Evolutionary conservation across 2,797 vertebrate genomes (phyloP).

Genomic region (Hozukius guyotensis): DNA sequence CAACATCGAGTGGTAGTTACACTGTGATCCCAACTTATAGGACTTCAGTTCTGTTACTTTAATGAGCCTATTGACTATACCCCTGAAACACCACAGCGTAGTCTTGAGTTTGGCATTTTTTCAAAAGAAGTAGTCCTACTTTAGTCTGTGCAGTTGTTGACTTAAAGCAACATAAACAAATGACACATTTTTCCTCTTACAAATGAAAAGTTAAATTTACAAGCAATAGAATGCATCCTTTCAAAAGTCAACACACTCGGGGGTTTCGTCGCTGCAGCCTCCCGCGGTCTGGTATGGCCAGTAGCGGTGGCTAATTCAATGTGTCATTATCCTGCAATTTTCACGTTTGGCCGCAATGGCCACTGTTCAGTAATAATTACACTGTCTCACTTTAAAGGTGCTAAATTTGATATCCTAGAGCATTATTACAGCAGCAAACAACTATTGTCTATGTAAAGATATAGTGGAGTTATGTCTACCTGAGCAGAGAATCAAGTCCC

Average conservation of each 20-base stretch:
- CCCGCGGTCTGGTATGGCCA: not conserved
- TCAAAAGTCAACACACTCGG: not conserved
- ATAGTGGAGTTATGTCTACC: too few relatives aligned
- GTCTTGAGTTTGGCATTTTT: not conserved
- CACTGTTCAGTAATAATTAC: too few relatives aligned
- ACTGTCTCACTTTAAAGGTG: too few relatives aligned
- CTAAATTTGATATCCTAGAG: too few relatives aligned
- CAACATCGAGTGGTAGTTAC: constrained; percentile 11
- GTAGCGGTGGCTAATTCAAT: not conserved
- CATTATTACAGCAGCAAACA: too few relatives aligned
- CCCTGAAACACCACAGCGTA: not conserved
- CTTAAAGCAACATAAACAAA: not conserved
- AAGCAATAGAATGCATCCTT: not conserved
- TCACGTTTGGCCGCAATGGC: too few relatives aligned
- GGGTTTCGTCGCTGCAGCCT: rapidly evolving
- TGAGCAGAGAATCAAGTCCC: too few relatives aligned
- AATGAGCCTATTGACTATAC: constrained; percentile 2
- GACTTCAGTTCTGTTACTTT: not conserved
- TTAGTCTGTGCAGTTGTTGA: not conserved
- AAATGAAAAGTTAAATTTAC: not conserved
- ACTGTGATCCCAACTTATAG: constrained; percentile 12
- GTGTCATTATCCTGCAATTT: not conserved
- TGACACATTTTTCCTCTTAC: not conserved
- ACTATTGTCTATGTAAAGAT: too few relatives aligned
- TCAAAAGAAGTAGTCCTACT: not conserved